Evolutionary conservation across 1,140 invertebrate genomes (phyloP), one percentile per base, ranked within the genome.

Genomic region (Reticulitermes speratus): DNA sequence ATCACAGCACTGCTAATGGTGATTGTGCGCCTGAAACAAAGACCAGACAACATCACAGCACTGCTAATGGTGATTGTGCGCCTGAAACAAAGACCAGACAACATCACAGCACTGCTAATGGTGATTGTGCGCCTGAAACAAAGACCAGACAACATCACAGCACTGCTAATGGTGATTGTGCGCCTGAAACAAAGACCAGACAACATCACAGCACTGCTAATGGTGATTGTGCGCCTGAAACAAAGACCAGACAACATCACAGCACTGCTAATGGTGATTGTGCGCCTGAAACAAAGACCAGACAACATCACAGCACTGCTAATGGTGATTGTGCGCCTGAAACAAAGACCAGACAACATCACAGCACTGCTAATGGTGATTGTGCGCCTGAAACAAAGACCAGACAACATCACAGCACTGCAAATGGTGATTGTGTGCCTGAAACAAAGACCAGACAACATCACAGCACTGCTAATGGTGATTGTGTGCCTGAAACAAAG

Each of bases 351-450:
- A 32, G 86, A 3, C 12, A 30, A 14, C 44, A n/a, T n/a, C n/a
- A n/a, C n/a, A n/a, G n/a, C n/a, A n/a, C n/a, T n/a, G n/a, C n/a
- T n/a, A n/a, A n/a, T n/a, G 93, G 87, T 96, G 95, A 90, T 98
- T 98, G 90, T 99, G 97, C 38, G 98, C 97, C 96, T 95, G 90
- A 55, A 55, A 55, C 30, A 90, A 9, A 88, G 45, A 88, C 45
- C 87, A 32, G 86, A 3, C 12, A 30, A 14, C 44, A n/a, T n/a
- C n/a, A n/a, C n/a, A n/a, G n/a, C n/a, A n/a, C n/a, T n/a, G n/a
- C n/a, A n/a, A n/a, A n/a, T n/a, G 93, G 87, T 96, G 95, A 90
- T 98, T 98, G 90, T 99, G 97, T 32, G 98, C 97, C 96, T 95
- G 90, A 55, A 55, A 55, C 30, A 90, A 9, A 88, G 45, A 88